phyloP scores from a whole-genome alignment of 2,797 vertebrate species.

The Acrossocheilus wenchowensis region DNA sequence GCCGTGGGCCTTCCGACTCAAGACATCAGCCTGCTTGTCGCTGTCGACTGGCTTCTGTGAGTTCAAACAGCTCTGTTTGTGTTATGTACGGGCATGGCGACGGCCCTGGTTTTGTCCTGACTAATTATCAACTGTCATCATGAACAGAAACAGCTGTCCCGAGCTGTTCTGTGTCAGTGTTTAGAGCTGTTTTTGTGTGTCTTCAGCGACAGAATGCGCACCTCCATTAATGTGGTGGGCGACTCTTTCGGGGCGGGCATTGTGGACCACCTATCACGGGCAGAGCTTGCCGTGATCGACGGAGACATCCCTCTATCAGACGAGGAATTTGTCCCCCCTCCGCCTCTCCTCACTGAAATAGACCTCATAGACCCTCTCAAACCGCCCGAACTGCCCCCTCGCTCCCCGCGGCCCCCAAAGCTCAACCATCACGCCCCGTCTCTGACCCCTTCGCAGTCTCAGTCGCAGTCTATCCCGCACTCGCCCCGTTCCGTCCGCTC shows the following conservation, averaged over 20 bases:
- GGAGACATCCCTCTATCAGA: conserved; percentile 65
- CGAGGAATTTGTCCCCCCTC: conserved; percentile 77
- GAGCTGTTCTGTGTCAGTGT: conserved; percentile 9
- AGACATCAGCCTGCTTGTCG: conserved; percentile 85
- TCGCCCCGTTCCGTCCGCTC: conserved; percentile 76
- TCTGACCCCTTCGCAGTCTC: conserved; percentile 65
- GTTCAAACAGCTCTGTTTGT: conserved; percentile 58
- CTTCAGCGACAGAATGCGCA: conserved; percentile 84
- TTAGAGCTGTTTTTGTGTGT: conserved; percentile 54
- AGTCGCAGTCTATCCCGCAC: conserved; percentile 69
- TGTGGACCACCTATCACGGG: conserved; percentile 80
- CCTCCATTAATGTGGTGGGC: conserved; percentile 86
- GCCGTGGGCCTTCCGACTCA: conserved; percentile 80
- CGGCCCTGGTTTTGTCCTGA: background rate
- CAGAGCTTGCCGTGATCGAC: conserved; percentile 78
- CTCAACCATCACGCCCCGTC: conserved; percentile 76
- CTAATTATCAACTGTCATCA: conserved; percentile 1
- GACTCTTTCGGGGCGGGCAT: conserved; percentile 87
- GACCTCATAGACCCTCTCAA: conserved; percentile 74
- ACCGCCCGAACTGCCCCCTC: conserved; percentile 76
- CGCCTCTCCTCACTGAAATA: conserved; percentile 74
- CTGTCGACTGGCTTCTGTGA: conserved; percentile 87
- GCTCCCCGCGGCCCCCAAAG: conserved; percentile 75
- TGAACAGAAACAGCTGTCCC: conserved; percentile 11
- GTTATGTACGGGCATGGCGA: background rate